These are phyloP conservation scores for Periophthalmodon schlosseri DNA, from an alignment of 2,113 vertebrate species.

Conservation along the genomic window DNA sequence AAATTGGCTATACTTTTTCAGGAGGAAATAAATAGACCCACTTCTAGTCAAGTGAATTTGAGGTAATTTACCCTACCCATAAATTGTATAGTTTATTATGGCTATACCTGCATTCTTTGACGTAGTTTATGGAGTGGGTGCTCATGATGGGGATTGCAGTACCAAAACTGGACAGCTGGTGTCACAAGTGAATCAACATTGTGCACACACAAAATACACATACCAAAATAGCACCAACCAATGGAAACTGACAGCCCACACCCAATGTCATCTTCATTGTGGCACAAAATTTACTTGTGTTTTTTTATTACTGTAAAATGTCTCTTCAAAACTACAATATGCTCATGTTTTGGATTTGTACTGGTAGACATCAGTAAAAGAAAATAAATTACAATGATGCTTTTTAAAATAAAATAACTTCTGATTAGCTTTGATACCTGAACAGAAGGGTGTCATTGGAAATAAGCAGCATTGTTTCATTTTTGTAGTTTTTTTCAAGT, in stretches of 20 bases:
- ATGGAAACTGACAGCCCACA: neutral
- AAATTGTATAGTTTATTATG: no score
- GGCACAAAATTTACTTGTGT: neutral
- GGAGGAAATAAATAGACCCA: neutral
- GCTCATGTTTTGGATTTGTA: neutral
- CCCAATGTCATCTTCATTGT: neutral
- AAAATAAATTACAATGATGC: constrained; percentile 2
- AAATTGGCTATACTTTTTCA: no score
- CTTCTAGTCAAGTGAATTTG: neutral
- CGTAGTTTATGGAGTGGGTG: neutral
- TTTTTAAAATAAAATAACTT: neutral
- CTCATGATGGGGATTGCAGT: neutral
- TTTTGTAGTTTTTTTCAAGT: neutral
- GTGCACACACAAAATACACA: neutral
- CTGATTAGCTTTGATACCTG: neutral
- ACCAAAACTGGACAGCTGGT: constrained; percentile 5
- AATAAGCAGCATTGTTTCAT: neutral
- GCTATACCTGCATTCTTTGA: neutral
- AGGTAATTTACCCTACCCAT: neutral
- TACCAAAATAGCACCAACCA: neutral
- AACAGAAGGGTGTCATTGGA: neutral
- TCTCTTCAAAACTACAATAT: neutral
- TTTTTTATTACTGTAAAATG: neutral
- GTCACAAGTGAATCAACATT: neutral
- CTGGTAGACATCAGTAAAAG: neutral